Percentiles rank a stretch among this genome's conserved stretches.
Conservation (phyloP, 2,113 vertebrate genomes). For the Limanda limanda region DNA sequence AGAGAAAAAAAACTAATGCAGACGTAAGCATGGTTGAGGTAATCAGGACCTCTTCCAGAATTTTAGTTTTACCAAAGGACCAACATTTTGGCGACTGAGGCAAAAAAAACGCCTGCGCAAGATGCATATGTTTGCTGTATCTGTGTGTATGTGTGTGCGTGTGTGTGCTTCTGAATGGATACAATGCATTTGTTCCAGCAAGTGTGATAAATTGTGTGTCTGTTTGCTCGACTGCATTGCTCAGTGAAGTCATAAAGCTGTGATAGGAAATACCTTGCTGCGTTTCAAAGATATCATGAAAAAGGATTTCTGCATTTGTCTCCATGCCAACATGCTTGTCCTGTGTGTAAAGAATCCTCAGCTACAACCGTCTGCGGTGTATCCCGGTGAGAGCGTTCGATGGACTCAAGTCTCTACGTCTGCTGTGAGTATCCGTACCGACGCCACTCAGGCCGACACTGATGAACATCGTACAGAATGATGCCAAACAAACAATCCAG, state of each 20-base stretch:
- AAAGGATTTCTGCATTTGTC: conserved; percentile 10
- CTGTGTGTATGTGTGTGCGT: not conserved
- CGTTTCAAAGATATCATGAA: not conserved
- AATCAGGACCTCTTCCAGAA: too few relatives aligned
- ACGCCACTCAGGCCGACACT: not conserved
- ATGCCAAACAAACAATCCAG: not conserved
- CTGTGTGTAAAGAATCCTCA: conserved; percentile 89
- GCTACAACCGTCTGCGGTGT: conserved; percentile 94
- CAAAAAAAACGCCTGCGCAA: not conserved
- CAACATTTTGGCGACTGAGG: not conserved
- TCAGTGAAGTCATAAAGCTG: conserved; percentile 27
- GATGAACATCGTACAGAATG: not conserved
- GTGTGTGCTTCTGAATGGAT: not conserved
- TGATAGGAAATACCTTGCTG: conserved; percentile 20
- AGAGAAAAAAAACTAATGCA: too few relatives aligned
- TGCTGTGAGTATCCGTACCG: conserved; percentile 87
- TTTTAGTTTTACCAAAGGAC: too few relatives aligned
- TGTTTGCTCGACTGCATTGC: conserved; percentile 25
- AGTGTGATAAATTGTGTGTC: conserved; percentile 2
- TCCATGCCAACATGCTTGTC: conserved; percentile 47
- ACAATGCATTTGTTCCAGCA: conserved; percentile 12
- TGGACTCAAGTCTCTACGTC: conserved; percentile 90
- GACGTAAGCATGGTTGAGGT: too few relatives aligned
- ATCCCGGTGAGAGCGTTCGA: conserved; percentile 92
- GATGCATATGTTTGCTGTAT: not conserved